Evolutionary conservation across 1,140 invertebrate species (phyloP), one percentile per base, ranked within the genome.

Genomic region (Brachionus rubens): DNA sequence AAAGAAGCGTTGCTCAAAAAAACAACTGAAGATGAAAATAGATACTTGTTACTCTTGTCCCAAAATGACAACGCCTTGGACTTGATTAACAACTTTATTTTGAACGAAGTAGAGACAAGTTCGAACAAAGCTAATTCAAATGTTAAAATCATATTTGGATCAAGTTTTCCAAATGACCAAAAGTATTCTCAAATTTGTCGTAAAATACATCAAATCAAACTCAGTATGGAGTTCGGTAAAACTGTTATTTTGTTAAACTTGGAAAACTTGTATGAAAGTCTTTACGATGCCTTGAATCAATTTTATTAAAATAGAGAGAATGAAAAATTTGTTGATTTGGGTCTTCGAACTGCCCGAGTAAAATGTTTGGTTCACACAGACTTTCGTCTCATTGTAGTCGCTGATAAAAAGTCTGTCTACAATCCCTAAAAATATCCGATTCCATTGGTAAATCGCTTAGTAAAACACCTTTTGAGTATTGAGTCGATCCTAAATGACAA

Each of bases 221-320:
- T 82, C 7, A 83, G 82, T 75, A 84, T 84, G 83, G 82, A 83
- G 62, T 82, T 79, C 1, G 82, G 82, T 9, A 80, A 80, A 33
- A 82, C 82, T 3, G 81, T 83, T 6, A 78, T 83, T 33, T 76
- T 83, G 9, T 77, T 83, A 43, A 83, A 83, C 76, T 77, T 82
- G 54, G 82, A 83, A 59, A 82, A 82, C 68, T 76, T 83, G 36
- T 83, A 83, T 68, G 82, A 83, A 56, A 82, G 80, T 78, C 78
- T 83, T 7, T 83, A 83, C 76, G 82, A 83, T 78, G 81, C 82
- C n/a, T 78, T 83, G 12, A 83, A 83, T 77, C 78, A 83, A 79
- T 48, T 82, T 79, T 83, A 83, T 68, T 83, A 82, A 77, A 81
- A 81, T 76, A 78, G 80, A 41, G 82, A 81, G 16, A 80, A 79